Conservation (phyloP, 2,113 vertebrate genomes). For the Syngnathoides biaculeatus region DNA sequence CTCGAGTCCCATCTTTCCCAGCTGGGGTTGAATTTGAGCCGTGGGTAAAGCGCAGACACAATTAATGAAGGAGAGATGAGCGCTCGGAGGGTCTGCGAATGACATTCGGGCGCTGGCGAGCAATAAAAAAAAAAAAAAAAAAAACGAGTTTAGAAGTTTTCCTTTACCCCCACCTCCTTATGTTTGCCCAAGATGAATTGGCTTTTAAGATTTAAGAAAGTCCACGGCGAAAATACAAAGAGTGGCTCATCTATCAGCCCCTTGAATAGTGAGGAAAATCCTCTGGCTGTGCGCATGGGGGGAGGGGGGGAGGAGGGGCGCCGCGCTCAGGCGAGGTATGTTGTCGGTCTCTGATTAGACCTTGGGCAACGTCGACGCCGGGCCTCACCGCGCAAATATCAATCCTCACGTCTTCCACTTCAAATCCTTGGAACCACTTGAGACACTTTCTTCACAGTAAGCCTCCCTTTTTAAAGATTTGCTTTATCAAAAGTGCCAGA, state of each 20-base stretch:
- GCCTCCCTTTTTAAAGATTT: slow-evolving; percentile 51
- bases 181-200: slow-evolving; percentile 72
- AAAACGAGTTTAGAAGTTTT: slow-evolving; percentile 56
- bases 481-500: slow-evolving; percentile 48
- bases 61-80: slow-evolving; percentile 63
- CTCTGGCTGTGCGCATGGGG: slow-evolving; percentile 47
- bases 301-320: neutral
- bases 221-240: slow-evolving; percentile 74
- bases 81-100: slow-evolving; percentile 61
- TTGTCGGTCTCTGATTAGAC: slow-evolving; percentile 74
- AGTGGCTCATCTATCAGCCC: slow-evolving; percentile 74
- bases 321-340: slow-evolving; percentile 14
- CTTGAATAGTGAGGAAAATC: slow-evolving; percentile 74
- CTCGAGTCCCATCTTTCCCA: slow-evolving; percentile 4
- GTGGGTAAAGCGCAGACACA: slow-evolving; percentile 36
- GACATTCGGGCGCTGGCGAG: slow-evolving; percentile 60
- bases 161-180: slow-evolving; percentile 49
- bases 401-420: slow-evolving; percentile 65
- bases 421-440: slow-evolving; percentile 68
- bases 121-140: too few relatives aligned
- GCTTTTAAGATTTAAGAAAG: slow-evolving; percentile 78
- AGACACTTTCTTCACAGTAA: slow-evolving; percentile 65
- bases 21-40: slow-evolving; percentile 48
- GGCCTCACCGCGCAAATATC: slow-evolving; percentile 64
- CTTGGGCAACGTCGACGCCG: slow-evolving; percentile 60